These are phyloP conservation scores for Mus pahari DNA, from an alignment of 2,113 vertebrate genomes.

Conservation along the genomic window DNA sequence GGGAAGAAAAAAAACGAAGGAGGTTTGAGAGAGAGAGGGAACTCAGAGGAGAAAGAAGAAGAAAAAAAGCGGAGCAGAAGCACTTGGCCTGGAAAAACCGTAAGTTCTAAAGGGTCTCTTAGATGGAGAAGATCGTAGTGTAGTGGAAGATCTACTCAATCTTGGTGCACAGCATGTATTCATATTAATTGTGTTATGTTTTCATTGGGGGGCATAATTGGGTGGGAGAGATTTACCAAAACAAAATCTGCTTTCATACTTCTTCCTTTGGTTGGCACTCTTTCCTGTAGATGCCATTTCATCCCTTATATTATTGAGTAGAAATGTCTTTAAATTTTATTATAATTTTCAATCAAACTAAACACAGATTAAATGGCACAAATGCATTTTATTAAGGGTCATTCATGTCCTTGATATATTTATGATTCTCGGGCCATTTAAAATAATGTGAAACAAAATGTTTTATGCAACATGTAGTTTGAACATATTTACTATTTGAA, in stretches of 20 bases:
- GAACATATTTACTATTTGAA: neutral
- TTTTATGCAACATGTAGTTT: neutral
- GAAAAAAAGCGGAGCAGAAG: too few relatives aligned
- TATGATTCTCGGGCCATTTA: neutral
- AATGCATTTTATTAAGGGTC: neutral
- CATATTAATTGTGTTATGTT: too few relatives aligned
- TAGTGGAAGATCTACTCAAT: too few relatives aligned
- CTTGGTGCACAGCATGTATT: too few relatives aligned
- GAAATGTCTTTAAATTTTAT: neutral
- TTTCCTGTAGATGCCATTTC: neutral
- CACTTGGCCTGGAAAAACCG: too few relatives aligned
- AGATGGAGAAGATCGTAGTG: too few relatives aligned
- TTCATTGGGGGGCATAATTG: too few relatives aligned
- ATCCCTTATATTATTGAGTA: neutral
- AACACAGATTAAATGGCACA: neutral
- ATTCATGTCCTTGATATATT: constrained; percentile 7
- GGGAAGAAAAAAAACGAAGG: too few relatives aligned
- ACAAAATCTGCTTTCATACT: neutral
- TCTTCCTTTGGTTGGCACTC: neutral
- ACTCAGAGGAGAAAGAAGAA: too few relatives aligned
- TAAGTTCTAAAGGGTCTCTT: too few relatives aligned
- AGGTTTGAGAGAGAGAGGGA: too few relatives aligned
- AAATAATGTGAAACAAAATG: neutral
- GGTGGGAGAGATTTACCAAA: too few relatives aligned
- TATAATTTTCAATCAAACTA: neutral